Conservation (phyloP, 1,140 invertebrate genomes). For the Bactericera cockerelli region DNA sequence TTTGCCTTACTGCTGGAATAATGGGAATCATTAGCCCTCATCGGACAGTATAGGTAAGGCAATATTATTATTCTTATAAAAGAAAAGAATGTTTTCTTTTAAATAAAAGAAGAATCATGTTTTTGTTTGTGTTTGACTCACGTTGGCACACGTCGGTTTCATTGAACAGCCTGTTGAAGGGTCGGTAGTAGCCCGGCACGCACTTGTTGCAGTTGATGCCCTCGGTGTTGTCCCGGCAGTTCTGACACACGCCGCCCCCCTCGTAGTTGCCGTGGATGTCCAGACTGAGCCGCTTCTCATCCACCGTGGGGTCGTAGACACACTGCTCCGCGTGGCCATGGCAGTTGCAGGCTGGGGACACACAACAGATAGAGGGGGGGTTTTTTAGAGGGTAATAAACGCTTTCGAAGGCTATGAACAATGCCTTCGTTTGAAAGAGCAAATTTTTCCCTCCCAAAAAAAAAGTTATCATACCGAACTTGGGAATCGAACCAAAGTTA, state of each 20-base stretch:
- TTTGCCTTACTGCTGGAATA: too few species aligned
- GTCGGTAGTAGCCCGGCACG: constrained; percentile 67
- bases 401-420: too few species aligned
- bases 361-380: too few species aligned
- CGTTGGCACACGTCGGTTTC: constrained; percentile 84
- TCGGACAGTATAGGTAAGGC: too few species aligned
- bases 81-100: too few species aligned
- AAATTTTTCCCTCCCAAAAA: too few species aligned
- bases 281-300: constrained; percentile 57
- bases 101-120: too few species aligned
- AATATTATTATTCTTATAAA: too few species aligned
- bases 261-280: constrained; percentile 85
- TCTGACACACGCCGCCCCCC: constrained; percentile 81
- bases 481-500: too few species aligned
- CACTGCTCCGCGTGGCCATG: constrained; percentile 86
- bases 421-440: too few species aligned
- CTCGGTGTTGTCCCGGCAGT: constrained; percentile 84
- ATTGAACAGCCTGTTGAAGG: constrained; percentile 59
- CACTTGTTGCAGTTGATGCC: constrained; percentile 97
- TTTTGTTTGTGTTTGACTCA: too few species aligned
- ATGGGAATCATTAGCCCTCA: too few species aligned
- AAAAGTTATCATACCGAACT: constrained; percentile 7
- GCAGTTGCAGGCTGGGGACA: constrained; percentile 81
- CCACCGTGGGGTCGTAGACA: constrained; percentile 69
- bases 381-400: background rate